A percentile compares a stretch with the other conserved stretches of the same genome.
These are phyloP conservation scores for Caenorhabditis brenneri DNA, from an alignment of 1,140 invertebrate species.

Conservation along the genomic window DNA sequence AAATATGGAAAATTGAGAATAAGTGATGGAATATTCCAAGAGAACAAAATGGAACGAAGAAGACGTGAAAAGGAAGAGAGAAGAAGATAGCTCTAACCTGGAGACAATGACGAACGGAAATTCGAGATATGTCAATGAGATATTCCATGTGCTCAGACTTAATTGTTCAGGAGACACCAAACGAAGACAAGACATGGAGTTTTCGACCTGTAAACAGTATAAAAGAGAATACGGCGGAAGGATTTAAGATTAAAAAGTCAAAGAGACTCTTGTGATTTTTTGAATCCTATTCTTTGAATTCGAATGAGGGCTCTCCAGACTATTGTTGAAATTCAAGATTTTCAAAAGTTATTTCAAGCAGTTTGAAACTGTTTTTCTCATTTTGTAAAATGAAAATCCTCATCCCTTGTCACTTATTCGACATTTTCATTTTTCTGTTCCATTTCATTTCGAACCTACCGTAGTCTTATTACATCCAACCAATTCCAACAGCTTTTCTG, in stretches of 20 bases:
- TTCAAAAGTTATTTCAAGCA: no score
- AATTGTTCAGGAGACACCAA: slow-evolving; percentile 57
- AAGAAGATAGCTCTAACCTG: not conserved
- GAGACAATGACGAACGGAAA: slow-evolving; percentile 71
- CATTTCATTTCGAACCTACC: slow-evolving; percentile 39
- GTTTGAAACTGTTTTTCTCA: no score
- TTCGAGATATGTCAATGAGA: slow-evolving; percentile 64
- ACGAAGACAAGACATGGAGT: slow-evolving; percentile 60
- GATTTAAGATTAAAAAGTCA: not conserved
- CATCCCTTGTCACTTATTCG: no score
- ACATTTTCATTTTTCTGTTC: no score
- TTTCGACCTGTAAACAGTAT: slow-evolving; percentile 56
- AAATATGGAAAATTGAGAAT: not conserved
- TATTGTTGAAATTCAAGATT: no score
- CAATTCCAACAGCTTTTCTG: slow-evolving; percentile 61
- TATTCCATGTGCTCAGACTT: slow-evolving; percentile 68
- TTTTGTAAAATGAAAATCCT: no score
- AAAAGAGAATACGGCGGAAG: not conserved
- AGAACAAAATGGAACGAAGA: not conserved
- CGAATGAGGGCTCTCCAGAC: no score
- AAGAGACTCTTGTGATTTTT: no score
- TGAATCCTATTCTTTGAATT: no score
- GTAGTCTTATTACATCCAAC: slow-evolving; percentile 65
- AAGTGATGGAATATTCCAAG: not conserved
- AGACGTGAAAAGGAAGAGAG: not conserved